Percentiles rank a stretch among this genome's conserved stretches.
These are phyloP conservation scores for Halictus quadricinctus DNA, from an alignment of 2,888 invertebrate species.

Conservation along the genomic window DNA sequence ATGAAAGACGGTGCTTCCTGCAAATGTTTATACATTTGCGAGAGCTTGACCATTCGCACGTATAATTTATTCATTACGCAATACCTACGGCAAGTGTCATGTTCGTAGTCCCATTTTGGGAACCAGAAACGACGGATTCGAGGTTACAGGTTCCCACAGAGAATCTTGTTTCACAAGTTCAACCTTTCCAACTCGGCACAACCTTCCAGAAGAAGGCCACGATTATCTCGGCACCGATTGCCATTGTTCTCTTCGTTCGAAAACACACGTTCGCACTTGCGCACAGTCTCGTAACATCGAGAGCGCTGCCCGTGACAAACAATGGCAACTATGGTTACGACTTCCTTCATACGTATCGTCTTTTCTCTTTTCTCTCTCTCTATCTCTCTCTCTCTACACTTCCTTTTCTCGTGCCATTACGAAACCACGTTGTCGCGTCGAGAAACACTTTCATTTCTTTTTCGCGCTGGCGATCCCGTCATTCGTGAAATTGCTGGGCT, in stretches of 20 bases:
- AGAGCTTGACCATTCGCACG: background rate
- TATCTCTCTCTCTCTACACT: background rate
- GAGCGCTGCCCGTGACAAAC: slow-evolving; percentile 37
- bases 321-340: slow-evolving; percentile 38
- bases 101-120: background rate
- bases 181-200: slow-evolving; percentile 22
- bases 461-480: slow-evolving; percentile 23
- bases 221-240: background rate
- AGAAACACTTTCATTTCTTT: slow-evolving; percentile 39
- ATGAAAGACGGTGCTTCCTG: too few species aligned
- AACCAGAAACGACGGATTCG: background rate
- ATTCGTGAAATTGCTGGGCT: slow-evolving; percentile 30
- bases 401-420: slow-evolving; percentile 39
- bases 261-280: slow-evolving; percentile 31
- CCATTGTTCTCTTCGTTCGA: slow-evolving; percentile 17
- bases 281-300: slow-evolving; percentile 17
- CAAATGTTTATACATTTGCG: background rate
- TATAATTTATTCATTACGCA: background rate
- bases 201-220: slow-evolving; percentile 21
- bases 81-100: background rate
- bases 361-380: background rate
- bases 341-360: slow-evolving; percentile 5
- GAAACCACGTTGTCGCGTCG: slow-evolving; percentile 35
- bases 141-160: background rate
- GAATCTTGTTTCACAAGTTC: background rate